Evolutionary conservation across 1,140 invertebrate species (phyloP).

Genomic region (Dendrolimus punctatus): DNA sequence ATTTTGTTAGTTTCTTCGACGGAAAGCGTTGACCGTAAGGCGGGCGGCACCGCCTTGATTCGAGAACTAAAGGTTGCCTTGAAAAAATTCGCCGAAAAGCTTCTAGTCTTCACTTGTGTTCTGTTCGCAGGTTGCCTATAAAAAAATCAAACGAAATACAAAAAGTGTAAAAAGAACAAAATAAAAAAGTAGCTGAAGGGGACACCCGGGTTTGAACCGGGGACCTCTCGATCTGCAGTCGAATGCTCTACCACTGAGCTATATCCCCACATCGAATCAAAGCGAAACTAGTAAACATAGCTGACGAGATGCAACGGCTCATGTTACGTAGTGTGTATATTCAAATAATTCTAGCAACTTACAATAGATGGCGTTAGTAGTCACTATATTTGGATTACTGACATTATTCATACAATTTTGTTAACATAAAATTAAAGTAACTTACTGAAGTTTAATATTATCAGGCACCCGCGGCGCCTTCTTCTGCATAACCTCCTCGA

Average conservation of each 20-base stretch:
- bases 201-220: constrained; percentile 94
- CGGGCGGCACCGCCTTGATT: constrained; percentile 51
- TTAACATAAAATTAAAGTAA: constrained; percentile 9
- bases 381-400: constrained; percentile 6
- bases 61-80: constrained; percentile 62
- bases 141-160: constrained; percentile 17
- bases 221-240: constrained; percentile 94
- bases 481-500: constrained; percentile 68
- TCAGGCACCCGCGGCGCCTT: constrained; percentile 60
- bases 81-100: constrained; percentile 55
- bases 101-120: constrained; percentile 19
- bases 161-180: constrained; percentile 15
- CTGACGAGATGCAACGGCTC: background rate
- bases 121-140: constrained; percentile 32
- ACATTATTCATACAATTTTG: constrained; percentile 1
- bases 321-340: too few relatives aligned
- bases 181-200: constrained; percentile 69
- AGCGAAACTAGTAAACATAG: constrained; percentile 21
- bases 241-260: constrained; percentile 73
- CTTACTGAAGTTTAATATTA: constrained; percentile 48
- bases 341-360: background rate
- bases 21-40: constrained; percentile 25
- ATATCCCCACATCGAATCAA: constrained; percentile 57
- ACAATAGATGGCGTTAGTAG: constrained; percentile 45
- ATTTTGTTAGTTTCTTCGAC: constrained; percentile 55